These are phyloP conservation scores for Iguana delicatissima DNA, from an alignment of 2,797 vertebrate species.

Conservation along the genomic window DNA sequence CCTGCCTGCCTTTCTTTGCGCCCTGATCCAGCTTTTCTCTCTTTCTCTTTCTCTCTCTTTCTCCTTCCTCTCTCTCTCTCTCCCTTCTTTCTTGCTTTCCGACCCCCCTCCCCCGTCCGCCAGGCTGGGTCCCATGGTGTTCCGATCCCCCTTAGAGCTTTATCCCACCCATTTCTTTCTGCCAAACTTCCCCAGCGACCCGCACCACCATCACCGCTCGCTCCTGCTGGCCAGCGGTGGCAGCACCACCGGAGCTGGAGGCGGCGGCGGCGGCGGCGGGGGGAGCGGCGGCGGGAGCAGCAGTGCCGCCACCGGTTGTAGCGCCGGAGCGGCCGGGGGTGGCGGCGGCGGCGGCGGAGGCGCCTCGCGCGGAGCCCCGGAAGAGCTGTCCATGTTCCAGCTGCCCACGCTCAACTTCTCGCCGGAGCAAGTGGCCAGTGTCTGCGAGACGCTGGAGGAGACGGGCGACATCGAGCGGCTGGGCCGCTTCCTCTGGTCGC, in stretches of 20 bases:
- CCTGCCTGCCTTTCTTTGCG: neutral
- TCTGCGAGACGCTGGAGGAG: slow-evolving; percentile 99
- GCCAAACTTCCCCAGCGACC: slow-evolving; percentile 99
- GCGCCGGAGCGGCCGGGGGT: slow-evolving; percentile 77
- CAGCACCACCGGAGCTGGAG: slow-evolving; percentile 67
- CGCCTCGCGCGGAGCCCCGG: slow-evolving; percentile 92
- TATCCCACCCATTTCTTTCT: slow-evolving; percentile 99
- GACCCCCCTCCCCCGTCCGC: slow-evolving; percentile 84
- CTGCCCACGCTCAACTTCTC: slow-evolving; percentile 99
- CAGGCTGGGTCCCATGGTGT: slow-evolving; percentile 99
- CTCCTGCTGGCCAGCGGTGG: slow-evolving; percentile 94
- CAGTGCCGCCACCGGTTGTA: slow-evolving; percentile 75
- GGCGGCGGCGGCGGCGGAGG: slow-evolving; percentile 81
- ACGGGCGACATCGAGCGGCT: slow-evolving; percentile 99
- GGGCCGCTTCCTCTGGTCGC: slow-evolving; percentile 98
- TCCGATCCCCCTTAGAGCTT: slow-evolving; percentile 99
- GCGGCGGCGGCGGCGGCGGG: slow-evolving; percentile 85
- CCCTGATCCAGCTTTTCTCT: slow-evolving; percentile 72
- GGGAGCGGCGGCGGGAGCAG: slow-evolving; percentile 85
- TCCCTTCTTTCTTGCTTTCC: slow-evolving; percentile 79
- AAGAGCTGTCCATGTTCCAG: slow-evolving; percentile 99
- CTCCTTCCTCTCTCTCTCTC: slow-evolving; percentile 66
- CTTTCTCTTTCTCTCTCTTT: slow-evolving; percentile 54
- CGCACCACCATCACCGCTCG: slow-evolving; percentile 86
- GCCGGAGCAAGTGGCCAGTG: slow-evolving; percentile 99